Conservation (phyloP, 2,888 invertebrate species). For the Xiphydria camelus region DNA sequence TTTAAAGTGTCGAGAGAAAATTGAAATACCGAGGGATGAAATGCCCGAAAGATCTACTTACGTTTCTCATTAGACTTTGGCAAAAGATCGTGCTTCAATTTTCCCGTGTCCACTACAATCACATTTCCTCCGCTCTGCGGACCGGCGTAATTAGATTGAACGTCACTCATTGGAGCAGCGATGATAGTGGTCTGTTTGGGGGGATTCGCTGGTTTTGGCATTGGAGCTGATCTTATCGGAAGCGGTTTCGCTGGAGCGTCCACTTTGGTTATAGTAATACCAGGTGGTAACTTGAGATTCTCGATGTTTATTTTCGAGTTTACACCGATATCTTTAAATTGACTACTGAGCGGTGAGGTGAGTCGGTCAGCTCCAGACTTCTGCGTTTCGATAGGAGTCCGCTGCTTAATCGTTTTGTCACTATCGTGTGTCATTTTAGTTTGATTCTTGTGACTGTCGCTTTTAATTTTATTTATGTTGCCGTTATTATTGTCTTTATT, state of each 20-base stretch:
- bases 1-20: neutral
- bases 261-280: conserved; percentile 78
- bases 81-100: conserved; percentile 59
- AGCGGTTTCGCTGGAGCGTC: conserved; percentile 57
- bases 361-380: conserved; percentile 25
- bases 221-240: conserved; percentile 45
- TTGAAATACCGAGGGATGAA: neutral
- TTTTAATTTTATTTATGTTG: conserved; percentile 21
- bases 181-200: conserved; percentile 55
- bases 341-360: conserved; percentile 40
- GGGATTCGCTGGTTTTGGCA: conserved; percentile 44
- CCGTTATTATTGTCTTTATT: conserved; percentile 15
- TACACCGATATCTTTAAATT: conserved; percentile 40
- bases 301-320: conserved; percentile 51
- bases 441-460: conserved; percentile 37
- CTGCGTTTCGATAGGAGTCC: conserved; percentile 3
- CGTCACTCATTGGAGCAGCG: conserved; percentile 52
- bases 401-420: conserved; percentile 29
- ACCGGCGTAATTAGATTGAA: conserved; percentile 45
- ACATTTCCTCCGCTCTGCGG: conserved; percentile 61
- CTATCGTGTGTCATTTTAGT: conserved; percentile 26
- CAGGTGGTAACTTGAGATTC: conserved; percentile 67
- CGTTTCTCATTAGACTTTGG: conserved; percentile 48
- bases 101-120: conserved; percentile 66
- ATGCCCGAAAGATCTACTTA: conserved; percentile 17